A percentile compares a stretch with the other conserved stretches of the same genome.
phyloP scores from a whole-genome alignment of 2,797 vertebrate genomes.

The Lates japonicus region DNA sequence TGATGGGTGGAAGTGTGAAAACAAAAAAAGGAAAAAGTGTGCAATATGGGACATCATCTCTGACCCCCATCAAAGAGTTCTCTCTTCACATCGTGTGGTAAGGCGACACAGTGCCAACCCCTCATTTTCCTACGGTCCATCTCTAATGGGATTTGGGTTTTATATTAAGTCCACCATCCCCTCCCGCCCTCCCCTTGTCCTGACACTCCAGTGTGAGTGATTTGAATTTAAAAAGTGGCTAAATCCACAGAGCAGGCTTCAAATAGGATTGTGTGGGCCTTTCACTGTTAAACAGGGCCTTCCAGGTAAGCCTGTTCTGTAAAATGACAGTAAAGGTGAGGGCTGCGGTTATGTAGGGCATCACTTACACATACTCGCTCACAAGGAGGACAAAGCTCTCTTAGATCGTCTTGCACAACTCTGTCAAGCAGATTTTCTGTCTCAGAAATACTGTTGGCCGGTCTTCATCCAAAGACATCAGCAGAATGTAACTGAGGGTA shows the following conservation, averaged over 20 bases:
- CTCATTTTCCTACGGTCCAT: conserved; percentile 84
- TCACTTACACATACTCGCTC: conserved; percentile 53
- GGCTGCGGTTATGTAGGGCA: conserved; percentile 79
- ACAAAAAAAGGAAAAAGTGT: conserved; percentile 73
- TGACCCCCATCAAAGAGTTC: conserved; percentile 88
- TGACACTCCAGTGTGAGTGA: conserved; percentile 78
- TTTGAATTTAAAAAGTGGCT: conserved; percentile 86
- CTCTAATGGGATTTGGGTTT: conserved; percentile 90
- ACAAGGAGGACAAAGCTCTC: conserved; percentile 44
- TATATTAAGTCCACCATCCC: conserved; percentile 84
- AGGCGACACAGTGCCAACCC: conserved; percentile 80
- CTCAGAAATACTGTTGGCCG: conserved; percentile 18
- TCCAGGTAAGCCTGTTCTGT: conserved; percentile 80
- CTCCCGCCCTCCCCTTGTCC: conserved; percentile 72
- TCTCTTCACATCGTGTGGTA: conserved; percentile 77
- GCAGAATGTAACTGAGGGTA: conserved; percentile 30
- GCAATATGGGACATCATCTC: conserved; percentile 82
- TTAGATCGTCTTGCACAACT: conserved; percentile 31
- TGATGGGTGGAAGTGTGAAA: conserved; percentile 78
- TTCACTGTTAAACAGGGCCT: conserved; percentile 78
- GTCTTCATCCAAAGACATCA: conserved; percentile 24
- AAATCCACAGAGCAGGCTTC: conserved; percentile 82
- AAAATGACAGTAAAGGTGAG: conserved; percentile 82
- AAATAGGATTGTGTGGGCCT: conserved; percentile 79
- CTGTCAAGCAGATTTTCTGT: conserved; percentile 33